Conservation (phyloP, 2,797 vertebrate species). For the Oreonectes daqikongensis region DNA sequence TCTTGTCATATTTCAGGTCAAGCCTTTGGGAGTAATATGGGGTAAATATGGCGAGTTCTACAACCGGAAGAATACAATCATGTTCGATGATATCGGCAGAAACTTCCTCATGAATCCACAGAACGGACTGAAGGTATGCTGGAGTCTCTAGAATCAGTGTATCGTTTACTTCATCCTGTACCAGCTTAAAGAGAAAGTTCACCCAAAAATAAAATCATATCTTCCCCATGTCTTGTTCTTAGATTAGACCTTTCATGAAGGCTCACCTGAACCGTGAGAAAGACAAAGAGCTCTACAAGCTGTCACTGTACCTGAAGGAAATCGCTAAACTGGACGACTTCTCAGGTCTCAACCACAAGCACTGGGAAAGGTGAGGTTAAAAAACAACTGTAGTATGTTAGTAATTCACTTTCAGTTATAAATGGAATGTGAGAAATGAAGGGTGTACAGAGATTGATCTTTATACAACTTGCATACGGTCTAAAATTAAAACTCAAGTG, state of each 20-base stretch:
- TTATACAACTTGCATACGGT: not conserved
- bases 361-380: conserved; percentile 92
- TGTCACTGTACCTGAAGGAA: conserved; percentile 97
- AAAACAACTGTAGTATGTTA: not conserved
- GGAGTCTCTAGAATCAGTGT: no score
- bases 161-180: no score
- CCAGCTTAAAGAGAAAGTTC: no score
- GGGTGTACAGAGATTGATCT: not conserved
- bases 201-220: not conserved
- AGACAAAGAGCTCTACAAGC: conserved; percentile 94
- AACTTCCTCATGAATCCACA: conserved; percentile 99
- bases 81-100: conserved; percentile 98
- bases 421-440: not conserved
- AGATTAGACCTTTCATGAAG: conserved; percentile 99
- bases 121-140: conserved; percentile 92
- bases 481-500: no score
- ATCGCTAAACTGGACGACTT: conserved; percentile 96
- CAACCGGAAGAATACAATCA: conserved; percentile 96
- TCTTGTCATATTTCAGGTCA: conserved; percentile 79
- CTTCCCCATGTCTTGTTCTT: conserved; percentile 22
- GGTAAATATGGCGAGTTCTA: conserved; percentile 96
- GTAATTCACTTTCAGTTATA: not conserved
- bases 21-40: conserved; percentile 97
- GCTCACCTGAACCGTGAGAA: conserved; percentile 97
- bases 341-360: conserved; percentile 95